These are phyloP conservation scores for Vimba vimba DNA, from an alignment of 2,113 vertebrate genomes.

Conservation along the genomic window DNA sequence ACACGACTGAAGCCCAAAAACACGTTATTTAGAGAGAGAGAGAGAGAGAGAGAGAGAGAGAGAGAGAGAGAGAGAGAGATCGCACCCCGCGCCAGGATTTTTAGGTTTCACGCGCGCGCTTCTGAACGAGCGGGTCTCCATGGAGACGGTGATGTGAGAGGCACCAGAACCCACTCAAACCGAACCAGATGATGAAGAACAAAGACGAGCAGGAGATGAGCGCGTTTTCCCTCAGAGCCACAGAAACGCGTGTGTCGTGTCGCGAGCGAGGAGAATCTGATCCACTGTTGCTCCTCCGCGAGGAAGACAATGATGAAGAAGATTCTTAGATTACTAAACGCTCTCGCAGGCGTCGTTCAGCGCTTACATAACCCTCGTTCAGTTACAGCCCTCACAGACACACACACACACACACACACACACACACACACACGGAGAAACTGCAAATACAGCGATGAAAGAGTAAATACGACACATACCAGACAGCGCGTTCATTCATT, in stretches of 20 bases:
- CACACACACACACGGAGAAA: constrained; percentile 4
- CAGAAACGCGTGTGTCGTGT: background rate
- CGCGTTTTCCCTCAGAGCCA: background rate
- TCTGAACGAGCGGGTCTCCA: constrained; percentile 2
- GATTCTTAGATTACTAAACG: constrained; percentile 3
- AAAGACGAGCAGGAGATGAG: background rate
- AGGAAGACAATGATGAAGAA: background rate
- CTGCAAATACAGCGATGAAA: background rate
- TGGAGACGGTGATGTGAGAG: constrained; percentile 15
- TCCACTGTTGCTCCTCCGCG: background rate
- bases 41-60: background rate
- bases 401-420: too few species aligned
- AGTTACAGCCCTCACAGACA: background rate
- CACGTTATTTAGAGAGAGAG: background rate
- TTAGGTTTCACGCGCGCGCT: background rate
- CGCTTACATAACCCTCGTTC: constrained; percentile 1
- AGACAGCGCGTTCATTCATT: constrained; percentile 10
- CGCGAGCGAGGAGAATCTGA: background rate
- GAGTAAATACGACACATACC: constrained; percentile 20
- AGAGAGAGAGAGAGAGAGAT: background rate
- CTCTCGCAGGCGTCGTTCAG: background rate
- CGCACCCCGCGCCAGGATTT: background rate
- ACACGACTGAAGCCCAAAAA: background rate
- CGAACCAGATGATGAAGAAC: background rate
- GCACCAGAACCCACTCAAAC: constrained; percentile 23